Evolutionary conservation across 2,888 invertebrate species (phyloP).

Genomic region (Drosophila merina): DNA sequence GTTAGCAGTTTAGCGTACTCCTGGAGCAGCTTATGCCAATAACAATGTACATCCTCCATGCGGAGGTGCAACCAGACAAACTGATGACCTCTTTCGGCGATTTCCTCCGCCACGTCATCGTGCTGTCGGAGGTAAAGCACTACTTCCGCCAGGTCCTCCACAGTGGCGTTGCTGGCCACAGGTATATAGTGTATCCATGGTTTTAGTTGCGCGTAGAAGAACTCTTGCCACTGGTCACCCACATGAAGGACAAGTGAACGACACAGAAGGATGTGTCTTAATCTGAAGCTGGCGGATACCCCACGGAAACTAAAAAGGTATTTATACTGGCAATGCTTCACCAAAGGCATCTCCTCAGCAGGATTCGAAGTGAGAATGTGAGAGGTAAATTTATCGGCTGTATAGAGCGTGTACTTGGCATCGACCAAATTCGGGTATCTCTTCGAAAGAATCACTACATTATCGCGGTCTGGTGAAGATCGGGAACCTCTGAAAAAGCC

Average conservation of each 20-base stretch:
- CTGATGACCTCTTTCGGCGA: conserved; percentile 91
- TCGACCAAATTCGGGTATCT: conserved; percentile 85
- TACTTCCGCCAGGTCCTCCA: conserved; percentile 88
- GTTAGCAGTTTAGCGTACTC: conserved; percentile 89
- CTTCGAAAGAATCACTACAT: conserved; percentile 90
- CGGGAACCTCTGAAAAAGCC: conserved; percentile 91
- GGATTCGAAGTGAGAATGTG: conserved; percentile 86
- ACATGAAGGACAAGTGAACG: conserved; percentile 95
- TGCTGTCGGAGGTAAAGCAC: conserved; percentile 90
- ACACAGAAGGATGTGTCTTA: conserved; percentile 97
- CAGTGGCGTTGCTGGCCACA: conserved; percentile 87
- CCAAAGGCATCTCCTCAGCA: conserved; percentile 93
- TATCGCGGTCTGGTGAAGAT: conserved; percentile 94
- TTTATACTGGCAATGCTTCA: conserved; percentile 96
- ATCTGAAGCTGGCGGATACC: conserved; percentile 97
- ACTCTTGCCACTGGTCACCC: conserved; percentile 96
- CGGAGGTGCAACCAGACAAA: conserved; percentile 93
- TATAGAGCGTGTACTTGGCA: conserved; percentile 24
- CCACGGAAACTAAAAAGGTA: conserved; percentile 98
- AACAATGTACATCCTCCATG: conserved; percentile 92
- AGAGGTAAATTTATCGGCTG: background rate
- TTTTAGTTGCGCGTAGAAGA: conserved; percentile 94
- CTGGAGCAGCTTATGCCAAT: conserved; percentile 90
- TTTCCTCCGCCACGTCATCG: conserved; percentile 89
- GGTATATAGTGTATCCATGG: conserved; percentile 98